Evolutionary conservation across 2,113 vertebrate species (phyloP).

Genomic region (Etheostoma spectabile): DNA sequence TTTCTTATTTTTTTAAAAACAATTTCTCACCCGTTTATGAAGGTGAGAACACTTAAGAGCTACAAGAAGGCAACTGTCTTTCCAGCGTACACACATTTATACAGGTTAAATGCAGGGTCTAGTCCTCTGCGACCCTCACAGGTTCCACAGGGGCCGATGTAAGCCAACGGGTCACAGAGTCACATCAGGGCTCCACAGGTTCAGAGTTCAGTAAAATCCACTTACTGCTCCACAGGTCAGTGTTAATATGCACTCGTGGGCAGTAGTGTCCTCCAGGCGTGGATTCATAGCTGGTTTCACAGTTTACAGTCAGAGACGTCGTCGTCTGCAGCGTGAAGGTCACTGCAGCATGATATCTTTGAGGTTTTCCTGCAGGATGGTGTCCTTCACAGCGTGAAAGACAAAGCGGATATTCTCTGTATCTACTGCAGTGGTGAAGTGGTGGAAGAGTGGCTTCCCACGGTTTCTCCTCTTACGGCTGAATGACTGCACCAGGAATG

Average conservation of each 20-base stretch:
- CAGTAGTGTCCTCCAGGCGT: slow-evolving; percentile 15
- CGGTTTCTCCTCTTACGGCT: slow-evolving; percentile 93
- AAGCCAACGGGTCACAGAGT: slow-evolving; percentile 9
- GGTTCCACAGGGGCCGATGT: slow-evolving; percentile 39
- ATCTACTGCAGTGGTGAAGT: slow-evolving; percentile 98
- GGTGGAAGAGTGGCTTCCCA: slow-evolving; percentile 94
- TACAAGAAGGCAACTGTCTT: slow-evolving; percentile 33
- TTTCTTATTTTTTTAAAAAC: not conserved
- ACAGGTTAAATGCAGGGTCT: slow-evolving; percentile 55
- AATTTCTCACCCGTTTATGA: slow-evolving; percentile 13
- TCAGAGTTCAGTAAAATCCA: slow-evolving; percentile 54
- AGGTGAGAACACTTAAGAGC: slow-evolving; percentile 9
- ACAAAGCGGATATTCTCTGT: slow-evolving; percentile 98
- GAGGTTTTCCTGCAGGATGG: slow-evolving; percentile 97
- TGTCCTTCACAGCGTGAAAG: slow-evolving; percentile 97
- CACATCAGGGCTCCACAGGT: slow-evolving; percentile 58
- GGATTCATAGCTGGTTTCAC: slow-evolving; percentile 45
- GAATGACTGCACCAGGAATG: slow-evolving; percentile 94
- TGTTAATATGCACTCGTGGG: slow-evolving; percentile 13
- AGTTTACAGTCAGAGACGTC: slow-evolving; percentile 46
- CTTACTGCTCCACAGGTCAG: slow-evolving; percentile 52
- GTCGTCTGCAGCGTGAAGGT: slow-evolving; percentile 52
- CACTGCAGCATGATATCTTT: slow-evolving; percentile 99
- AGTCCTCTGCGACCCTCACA: slow-evolving; percentile 12
- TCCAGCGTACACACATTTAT: slow-evolving; percentile 51